phyloP scores from a whole-genome alignment of 2,888 invertebrate genomes.

The Cephus pulcher region DNA sequence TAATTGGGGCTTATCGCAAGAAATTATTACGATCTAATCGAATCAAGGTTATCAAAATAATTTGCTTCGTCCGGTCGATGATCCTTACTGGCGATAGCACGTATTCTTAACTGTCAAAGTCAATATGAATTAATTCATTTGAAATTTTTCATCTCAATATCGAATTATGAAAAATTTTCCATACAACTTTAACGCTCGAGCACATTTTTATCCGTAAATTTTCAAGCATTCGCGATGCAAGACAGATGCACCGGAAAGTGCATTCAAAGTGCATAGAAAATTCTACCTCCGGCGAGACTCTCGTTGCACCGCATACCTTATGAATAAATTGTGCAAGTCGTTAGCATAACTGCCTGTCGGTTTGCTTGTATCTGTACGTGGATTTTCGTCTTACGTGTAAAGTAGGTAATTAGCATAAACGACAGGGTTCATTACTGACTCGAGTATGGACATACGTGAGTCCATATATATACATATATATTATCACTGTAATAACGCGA shows the following conservation, averaged over 20 bases:
- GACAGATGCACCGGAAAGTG: background rate
- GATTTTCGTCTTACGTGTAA: background rate
- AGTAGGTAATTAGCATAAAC: background rate
- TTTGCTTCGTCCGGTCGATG: background rate
- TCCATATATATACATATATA: background rate
- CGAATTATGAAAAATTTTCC: background rate
- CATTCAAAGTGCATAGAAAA: background rate
- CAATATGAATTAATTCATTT: background rate
- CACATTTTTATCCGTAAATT: background rate
- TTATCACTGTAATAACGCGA: background rate
- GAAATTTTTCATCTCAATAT: background rate
- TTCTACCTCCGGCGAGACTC: background rate
- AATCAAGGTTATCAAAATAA: background rate
- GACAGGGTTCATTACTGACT: background rate
- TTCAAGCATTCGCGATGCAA: background rate
- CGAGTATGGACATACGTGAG: background rate
- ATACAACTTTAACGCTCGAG: too few relatives aligned
- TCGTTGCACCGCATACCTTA: background rate
- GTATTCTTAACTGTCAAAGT: background rate
- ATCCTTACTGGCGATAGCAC: background rate
- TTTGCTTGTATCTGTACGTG: background rate
- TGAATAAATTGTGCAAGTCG: background rate
- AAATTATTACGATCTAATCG: background rate
- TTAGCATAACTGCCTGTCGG: slow-evolving; percentile 4
- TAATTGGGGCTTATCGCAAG: background rate